phyloP scores from a whole-genome alignment of 2,888 invertebrate genomes.

The Yponomeuta malinellus region DNA sequence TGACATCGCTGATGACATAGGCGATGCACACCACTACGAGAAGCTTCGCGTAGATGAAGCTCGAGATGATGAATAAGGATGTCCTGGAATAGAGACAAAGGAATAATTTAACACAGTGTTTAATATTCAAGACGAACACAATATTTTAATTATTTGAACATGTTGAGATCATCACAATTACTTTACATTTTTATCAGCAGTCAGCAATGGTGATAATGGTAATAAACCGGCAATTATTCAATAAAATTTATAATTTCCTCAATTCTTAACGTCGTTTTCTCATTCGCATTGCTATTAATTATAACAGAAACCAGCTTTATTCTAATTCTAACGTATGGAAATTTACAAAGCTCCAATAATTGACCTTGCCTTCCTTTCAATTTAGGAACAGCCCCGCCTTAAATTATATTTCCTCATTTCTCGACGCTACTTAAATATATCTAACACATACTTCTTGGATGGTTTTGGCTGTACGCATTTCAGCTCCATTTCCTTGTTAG shows the following conservation, averaged over 20 bases:
- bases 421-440: not conserved
- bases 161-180: not conserved
- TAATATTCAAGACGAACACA: not conserved
- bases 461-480: constrained; percentile 90
- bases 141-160: not conserved
- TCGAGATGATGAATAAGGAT: constrained; percentile 95
- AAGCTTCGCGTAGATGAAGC: constrained; percentile 96
- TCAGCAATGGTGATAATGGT: not conserved
- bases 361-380: not conserved
- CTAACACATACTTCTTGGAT: constrained; percentile 82
- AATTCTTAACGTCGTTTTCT: too few species aligned
- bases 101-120: not conserved
- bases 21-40: constrained; percentile 95
- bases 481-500: constrained; percentile 91
- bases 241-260: not conserved
- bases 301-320: too few species aligned
- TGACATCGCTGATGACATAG: constrained; percentile 95
- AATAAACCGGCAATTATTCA: not conserved
- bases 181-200: not conserved
- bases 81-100: constrained; percentile 81
- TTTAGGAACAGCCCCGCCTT: constrained; percentile 6
- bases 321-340: too few species aligned
- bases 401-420: not conserved
- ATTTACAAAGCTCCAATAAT: not conserved
- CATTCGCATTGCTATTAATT: too few species aligned